Evolutionary conservation across 2,888 invertebrate genomes (phyloP), one percentile per base, ranked within the genome.

Genomic region (Cenopis cana): DNA sequence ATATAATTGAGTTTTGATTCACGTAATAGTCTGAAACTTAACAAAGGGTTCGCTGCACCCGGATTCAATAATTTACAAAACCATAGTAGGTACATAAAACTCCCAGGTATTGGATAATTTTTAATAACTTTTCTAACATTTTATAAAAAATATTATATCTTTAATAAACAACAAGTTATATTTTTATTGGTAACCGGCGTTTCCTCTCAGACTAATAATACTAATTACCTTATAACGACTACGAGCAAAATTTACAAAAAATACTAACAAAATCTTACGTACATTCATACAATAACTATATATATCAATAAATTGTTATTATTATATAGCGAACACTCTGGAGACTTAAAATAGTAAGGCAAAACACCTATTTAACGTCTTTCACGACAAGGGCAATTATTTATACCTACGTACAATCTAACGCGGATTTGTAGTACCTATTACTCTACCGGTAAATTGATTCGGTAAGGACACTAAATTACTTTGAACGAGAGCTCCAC

Each of bases 111-210:
- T 79, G 83, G 74, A 82, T 85, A 82, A 83, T 87, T 88, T 82
- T 88, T 84, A 87, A 88, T 89, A 73, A 89, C 80, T 88, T 89
- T 86, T 87, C 85, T 89, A 92, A 92, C 91, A 91, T 88, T 88
- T 89, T 81, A 86, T 90, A 87, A 87, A 89, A 87, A 84, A 75
- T 86, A 74, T 71, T 69, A 81, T 88, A 91, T 89, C 87, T 88
- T 93, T 90, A 93, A 91, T 92, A 91, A 91, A 89, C 92, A 93
- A 93, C 93, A 92, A 92, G 89, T 90, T 87, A 91, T 91, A 91
- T 87, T 89, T 91, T 90, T 91, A 93, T 90, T 93, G 93, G 93
- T 93, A 93, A 93, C 93, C 93, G 92, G 92, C 93, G 93, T 90
- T 93, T 93, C 85, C 88, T 91, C 89, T 93, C 92, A 93, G 93